These are phyloP conservation scores for Fulica atra DNA, from an alignment of 2,113 vertebrate species.

Conservation along the genomic window DNA sequence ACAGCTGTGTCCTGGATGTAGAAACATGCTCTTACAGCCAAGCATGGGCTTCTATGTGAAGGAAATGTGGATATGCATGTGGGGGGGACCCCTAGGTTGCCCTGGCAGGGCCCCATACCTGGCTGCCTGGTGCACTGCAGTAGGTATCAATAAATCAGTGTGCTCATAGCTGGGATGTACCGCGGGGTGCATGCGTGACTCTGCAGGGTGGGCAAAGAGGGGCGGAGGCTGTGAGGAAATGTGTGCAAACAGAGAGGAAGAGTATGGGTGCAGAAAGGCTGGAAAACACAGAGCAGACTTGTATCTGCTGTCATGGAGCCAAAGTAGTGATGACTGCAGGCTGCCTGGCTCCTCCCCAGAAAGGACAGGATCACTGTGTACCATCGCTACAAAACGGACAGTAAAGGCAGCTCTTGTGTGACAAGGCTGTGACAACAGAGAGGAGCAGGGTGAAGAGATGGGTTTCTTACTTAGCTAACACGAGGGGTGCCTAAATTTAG, in stretches of 20 bases:
- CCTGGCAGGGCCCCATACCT: neutral
- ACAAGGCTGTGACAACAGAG: neutral
- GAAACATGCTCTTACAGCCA: neutral
- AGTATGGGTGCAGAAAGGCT: neutral
- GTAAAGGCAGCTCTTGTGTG: neutral
- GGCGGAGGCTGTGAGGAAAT: neutral
- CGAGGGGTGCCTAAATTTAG: no score
- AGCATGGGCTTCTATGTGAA: neutral
- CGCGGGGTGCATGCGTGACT: rapidly evolving
- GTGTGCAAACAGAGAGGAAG: neutral
- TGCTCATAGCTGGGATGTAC: neutral
- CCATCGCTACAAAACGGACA: rapidly evolving
- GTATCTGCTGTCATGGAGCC: neutral
- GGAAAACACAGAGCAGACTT: neutral
- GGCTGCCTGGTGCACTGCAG: rapidly evolving
- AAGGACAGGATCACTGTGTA: neutral
- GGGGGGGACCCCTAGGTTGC: neutral
- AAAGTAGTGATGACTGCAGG: rapidly evolving
- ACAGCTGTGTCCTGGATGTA: neutral
- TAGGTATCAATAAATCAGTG: rapidly evolving
- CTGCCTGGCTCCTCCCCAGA: neutral
- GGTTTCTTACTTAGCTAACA: neutral
- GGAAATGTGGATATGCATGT: rapidly evolving
- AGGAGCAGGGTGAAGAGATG: neutral
- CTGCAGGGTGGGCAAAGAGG: neutral